Base-by-base conservation (phyloP, 2,888 invertebrate species). In the Euclidia mi region DNA sequence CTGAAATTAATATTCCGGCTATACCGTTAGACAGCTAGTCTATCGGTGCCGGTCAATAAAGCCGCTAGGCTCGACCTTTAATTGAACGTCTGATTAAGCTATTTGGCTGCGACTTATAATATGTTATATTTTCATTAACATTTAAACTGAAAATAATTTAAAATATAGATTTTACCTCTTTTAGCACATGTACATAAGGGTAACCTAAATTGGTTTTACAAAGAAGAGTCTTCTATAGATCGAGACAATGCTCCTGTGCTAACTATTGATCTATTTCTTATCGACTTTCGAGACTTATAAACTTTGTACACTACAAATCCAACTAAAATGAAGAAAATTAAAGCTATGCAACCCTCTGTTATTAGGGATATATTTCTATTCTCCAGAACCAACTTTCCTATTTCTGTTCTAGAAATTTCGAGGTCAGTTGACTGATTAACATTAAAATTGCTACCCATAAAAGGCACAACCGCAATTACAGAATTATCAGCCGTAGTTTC, bases 271-370 rank as follows among this genome's bases (percentile, higher is more conserved):
- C 75, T 49, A 14, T 58, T 71, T 31, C 71, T 71, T 14, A 71
- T 29, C 62, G 76, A 76, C 20, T 25, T 3, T 43, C 75, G 68
- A 1, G 79, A 78, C 42, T 81, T 83, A 59, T 81, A 84, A 20
- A 81, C 37, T 45, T 78, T 78, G 55, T 74, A 79, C 12, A 81
- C 61, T 45, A 79, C 56, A 4, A 79, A 73, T 48, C 75, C 70
- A 1, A 85, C 58, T 48, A 85, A 52, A 56, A 85, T 80, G 1
- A 78, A 28, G 28, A 86, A 51, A 45, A 82, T 83, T n/a, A 85
- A 62, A 28, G 50, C 78, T 0, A 83, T 71, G 42, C 81, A 84
- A 2, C 71, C 71, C 45, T 78, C 77, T 3, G 74, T 79, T 45
- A 76, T 79, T 18, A 65, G 11, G 1, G 20, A 25, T 25, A 7